These are phyloP conservation scores for Zhuqinia jingwanae DNA, from an alignment of 2,888 invertebrate genomes.

Conservation along the genomic window DNA sequence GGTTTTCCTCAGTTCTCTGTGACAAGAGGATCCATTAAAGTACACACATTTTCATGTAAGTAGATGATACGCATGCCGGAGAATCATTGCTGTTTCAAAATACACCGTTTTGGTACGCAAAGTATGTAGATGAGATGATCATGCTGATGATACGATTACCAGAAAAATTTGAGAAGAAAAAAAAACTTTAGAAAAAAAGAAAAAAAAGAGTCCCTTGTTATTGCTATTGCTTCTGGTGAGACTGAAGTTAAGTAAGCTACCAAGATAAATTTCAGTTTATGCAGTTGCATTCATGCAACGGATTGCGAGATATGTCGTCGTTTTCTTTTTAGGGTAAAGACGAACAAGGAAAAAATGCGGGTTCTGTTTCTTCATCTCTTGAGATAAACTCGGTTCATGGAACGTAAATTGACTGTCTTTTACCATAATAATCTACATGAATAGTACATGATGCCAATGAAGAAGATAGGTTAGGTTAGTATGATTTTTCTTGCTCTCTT, in stretches of 20 bases:
- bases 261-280: slow-evolving; percentile 46
- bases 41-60: slow-evolving; percentile 38
- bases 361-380: slow-evolving; percentile 13
- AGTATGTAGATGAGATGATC: slow-evolving; percentile 59
- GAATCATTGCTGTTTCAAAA: slow-evolving; percentile 49
- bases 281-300: slow-evolving; percentile 63
- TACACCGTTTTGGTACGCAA: slow-evolving; percentile 57
- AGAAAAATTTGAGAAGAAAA: slow-evolving; percentile 10
- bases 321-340: not conserved
- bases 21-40: slow-evolving; percentile 57
- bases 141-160: slow-evolving; percentile 65
- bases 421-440: not conserved
- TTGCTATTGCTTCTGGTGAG: no score
- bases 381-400: slow-evolving; percentile 24
- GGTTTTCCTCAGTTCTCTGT: slow-evolving; percentile 5
- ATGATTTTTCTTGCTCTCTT: slow-evolving; percentile 51
- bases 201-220: no score
- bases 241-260: no score
- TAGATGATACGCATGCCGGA: slow-evolving; percentile 46
- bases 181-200: no score
- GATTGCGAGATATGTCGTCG: slow-evolving; percentile 38
- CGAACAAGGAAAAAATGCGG: slow-evolving; percentile 16
- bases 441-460: not conserved
- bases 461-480: no score
- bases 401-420: slow-evolving; percentile 55